These are phyloP conservation scores for Vidua chalybeata DNA, from an alignment of 2,113 vertebrate species.

Conservation along the genomic window DNA sequence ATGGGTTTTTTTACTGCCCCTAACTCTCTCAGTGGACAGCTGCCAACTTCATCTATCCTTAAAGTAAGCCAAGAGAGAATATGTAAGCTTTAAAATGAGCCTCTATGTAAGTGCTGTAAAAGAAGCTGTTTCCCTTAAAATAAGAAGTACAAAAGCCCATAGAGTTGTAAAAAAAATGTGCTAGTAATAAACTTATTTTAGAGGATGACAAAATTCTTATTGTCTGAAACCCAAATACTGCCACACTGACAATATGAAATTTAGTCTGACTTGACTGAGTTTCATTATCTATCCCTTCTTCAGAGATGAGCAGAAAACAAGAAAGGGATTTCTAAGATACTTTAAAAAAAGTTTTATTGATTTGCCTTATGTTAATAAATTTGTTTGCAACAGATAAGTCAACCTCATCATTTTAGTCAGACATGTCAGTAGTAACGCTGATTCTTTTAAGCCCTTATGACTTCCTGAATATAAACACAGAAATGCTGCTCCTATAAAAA, in stretches of 20 bases:
- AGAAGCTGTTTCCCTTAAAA: conserved; percentile 6
- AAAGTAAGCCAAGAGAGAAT: background rate
- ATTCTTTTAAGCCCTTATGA: background rate
- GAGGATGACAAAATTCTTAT: conserved; percentile 8
- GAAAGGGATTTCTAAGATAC: background rate
- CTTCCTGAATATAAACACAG: background rate
- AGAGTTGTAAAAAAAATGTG: background rate
- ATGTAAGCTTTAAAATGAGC: conserved; percentile 11
- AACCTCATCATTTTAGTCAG: background rate
- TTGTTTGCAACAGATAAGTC: background rate
- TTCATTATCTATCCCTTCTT: background rate
- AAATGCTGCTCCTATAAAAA: background rate
- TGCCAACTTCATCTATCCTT: conserved; percentile 11
- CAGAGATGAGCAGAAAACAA: background rate
- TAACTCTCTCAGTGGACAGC: background rate
- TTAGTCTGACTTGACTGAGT: conserved; percentile 5
- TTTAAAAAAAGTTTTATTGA: background rate
- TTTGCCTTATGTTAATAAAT: background rate
- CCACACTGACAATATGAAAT: background rate
- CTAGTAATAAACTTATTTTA: conserved; percentile 20
- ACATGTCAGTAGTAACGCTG: background rate
- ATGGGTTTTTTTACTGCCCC: background rate
- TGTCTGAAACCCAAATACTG: conserved; percentile 20
- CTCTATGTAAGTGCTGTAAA: background rate
- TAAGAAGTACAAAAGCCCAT: background rate